Conservation (phyloP, 2,113 vertebrate genomes). For the Syrrhaptes paradoxus region DNA sequence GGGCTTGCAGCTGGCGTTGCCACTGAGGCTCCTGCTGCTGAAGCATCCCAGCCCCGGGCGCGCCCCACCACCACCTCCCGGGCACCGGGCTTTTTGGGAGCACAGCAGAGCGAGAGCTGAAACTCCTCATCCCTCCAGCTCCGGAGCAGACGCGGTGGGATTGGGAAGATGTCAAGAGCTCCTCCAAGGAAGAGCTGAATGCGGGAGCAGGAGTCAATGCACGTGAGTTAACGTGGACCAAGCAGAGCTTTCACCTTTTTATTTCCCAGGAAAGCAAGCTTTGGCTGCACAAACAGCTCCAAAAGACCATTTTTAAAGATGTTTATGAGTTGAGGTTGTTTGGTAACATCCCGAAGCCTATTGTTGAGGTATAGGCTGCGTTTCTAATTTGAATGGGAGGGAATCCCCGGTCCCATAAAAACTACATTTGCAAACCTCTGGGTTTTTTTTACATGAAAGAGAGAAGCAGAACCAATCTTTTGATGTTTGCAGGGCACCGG, state of each 20-base stretch:
- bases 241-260: constrained; percentile 6
- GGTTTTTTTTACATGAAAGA: background rate
- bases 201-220: background rate
- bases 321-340: constrained; percentile 54
- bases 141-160: background rate
- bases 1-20: background rate
- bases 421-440: background rate
- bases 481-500: background rate
- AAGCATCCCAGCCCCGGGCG: background rate
- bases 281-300: background rate
- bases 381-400: background rate
- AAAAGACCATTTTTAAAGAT: constrained; percentile 1
- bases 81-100: background rate
- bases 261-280: background rate
- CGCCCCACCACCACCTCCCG: background rate
- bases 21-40: constrained; percentile 43
- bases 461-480: background rate
- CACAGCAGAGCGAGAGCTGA: constrained; percentile 33
- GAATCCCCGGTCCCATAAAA: background rate
- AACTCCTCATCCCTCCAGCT: background rate
- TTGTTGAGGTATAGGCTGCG: background rate
- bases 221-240: background rate
- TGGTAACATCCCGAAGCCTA: background rate
- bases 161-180: background rate
- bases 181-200: background rate